Conservation (phyloP, 2,888 invertebrate species). For the Dyspetes luteomarginatus region DNA sequence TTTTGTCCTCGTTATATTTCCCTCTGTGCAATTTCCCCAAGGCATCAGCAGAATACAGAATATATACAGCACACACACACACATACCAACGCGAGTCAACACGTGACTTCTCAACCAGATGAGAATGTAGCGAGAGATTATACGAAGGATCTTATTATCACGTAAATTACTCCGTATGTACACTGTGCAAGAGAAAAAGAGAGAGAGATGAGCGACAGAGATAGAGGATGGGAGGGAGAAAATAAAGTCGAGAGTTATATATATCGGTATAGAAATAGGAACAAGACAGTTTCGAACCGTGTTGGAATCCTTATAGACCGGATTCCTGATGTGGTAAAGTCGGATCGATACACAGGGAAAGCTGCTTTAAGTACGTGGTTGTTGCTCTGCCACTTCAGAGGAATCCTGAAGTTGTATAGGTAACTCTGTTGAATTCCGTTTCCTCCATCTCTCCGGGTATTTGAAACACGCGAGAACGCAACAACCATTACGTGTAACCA, state of each 20-base stretch:
- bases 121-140: constrained; percentile 40
- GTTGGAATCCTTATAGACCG: constrained; percentile 29
- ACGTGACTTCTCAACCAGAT: constrained; percentile 48
- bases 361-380: constrained; percentile 40
- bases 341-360: constrained; percentile 47
- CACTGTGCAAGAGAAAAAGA: background rate
- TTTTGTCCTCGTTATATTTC: too few relatives aligned
- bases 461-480: constrained; percentile 60
- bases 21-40: constrained; percentile 18
- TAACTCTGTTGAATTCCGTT: constrained; percentile 37
- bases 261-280: background rate
- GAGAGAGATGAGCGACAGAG: constrained; percentile 10
- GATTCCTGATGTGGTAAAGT: constrained; percentile 26
- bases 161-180: constrained; percentile 46
- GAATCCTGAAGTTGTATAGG: constrained; percentile 34
- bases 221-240: background rate
- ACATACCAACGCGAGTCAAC: background rate
- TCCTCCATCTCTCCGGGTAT: constrained; percentile 39
- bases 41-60: constrained; percentile 10
- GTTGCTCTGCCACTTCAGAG: constrained; percentile 45
- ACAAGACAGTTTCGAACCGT: constrained; percentile 4
- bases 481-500: constrained; percentile 54
- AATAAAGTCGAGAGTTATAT: background rate
- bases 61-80: background rate
- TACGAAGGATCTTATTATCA: constrained; percentile 48